Percentiles rank a stretch among this genome's conserved stretches.
Conservation (phyloP, 2,888 invertebrate genomes). For the Caenorhabditis sp. region DNA sequence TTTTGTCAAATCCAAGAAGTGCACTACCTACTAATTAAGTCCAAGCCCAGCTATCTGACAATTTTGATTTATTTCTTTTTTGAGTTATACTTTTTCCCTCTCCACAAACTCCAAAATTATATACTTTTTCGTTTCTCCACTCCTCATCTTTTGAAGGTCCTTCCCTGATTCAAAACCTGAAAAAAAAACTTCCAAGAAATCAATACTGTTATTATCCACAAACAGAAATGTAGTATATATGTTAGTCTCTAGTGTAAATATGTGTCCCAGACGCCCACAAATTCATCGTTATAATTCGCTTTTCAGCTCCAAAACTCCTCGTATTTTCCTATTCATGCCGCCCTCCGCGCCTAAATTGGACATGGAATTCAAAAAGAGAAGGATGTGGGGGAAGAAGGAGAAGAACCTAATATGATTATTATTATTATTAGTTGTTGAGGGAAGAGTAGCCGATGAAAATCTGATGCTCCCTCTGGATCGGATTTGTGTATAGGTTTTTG, state of each 20-base stretch:
- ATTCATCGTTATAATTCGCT: conserved; percentile 44
- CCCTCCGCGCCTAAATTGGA: conserved; percentile 33
- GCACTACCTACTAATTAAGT: conserved; percentile 20
- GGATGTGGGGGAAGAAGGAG: background rate
- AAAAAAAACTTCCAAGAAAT: conserved; percentile 1
- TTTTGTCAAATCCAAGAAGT: background rate
- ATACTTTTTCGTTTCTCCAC: background rate
- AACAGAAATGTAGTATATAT: conserved; percentile 27
- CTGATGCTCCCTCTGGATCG: background rate
- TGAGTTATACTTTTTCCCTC: conserved; percentile 26
- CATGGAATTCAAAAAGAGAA: conserved; percentile 23
- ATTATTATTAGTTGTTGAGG: conserved; percentile 16
- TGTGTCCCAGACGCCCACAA: conserved; percentile 9
- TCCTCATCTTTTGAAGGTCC: background rate
- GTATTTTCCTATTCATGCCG: conserved; percentile 33
- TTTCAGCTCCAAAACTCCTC: conserved; percentile 34
- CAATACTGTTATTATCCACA: background rate
- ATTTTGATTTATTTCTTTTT: conserved; percentile 32
- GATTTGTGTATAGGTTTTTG: conserved; percentile 6
- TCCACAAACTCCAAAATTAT: conserved; percentile 18
- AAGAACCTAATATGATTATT: conserved; percentile 44
- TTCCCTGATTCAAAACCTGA: too few relatives aligned
- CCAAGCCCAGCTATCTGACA: background rate
- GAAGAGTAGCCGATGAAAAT: conserved; percentile 3
- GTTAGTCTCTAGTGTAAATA: conserved; percentile 31